Evolutionary conservation across 2,888 invertebrate species (phyloP).

Genomic region (Trissolcus brochymenae): DNA sequence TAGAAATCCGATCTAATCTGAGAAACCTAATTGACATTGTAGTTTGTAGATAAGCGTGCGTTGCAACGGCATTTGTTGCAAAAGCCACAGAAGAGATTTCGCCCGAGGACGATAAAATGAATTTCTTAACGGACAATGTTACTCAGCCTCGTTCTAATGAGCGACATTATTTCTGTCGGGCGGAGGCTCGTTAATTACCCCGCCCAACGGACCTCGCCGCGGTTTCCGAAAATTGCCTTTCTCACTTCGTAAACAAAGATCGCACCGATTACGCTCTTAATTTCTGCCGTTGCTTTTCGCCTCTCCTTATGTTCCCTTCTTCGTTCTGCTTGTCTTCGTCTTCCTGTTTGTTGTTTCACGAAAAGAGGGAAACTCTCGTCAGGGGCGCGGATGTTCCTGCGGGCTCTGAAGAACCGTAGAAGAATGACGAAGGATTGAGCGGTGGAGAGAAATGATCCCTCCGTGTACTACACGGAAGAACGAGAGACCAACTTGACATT

Average conservation of each 20-base stretch:
- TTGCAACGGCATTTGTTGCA: conserved; percentile 18
- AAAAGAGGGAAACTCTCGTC: conserved; percentile 50
- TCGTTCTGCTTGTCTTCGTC: conserved; percentile 32
- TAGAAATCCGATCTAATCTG: conserved; percentile 35
- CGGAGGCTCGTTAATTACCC: conserved; percentile 75
- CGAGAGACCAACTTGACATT: conserved; percentile 74
- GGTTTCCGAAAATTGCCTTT: conserved; percentile 72
- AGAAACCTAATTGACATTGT: conserved; percentile 11
- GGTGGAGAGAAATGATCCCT: conserved; percentile 58
- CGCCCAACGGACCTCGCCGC: conserved; percentile 69
- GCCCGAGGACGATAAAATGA: conserved; percentile 6
- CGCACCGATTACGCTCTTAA: conserved; percentile 61
- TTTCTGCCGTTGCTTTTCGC: conserved; percentile 22
- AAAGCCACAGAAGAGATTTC: neutral
- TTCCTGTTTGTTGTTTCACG: conserved; percentile 67
- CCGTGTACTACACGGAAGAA: conserved; percentile 40
- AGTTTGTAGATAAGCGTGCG: conserved; percentile 19
- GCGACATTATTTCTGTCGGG: conserved; percentile 72
- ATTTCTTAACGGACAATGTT: conserved; percentile 42
- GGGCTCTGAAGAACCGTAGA: conserved; percentile 53
- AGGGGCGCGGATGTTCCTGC: conserved; percentile 55
- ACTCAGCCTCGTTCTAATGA: conserved; percentile 67
- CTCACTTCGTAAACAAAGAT: conserved; percentile 67
- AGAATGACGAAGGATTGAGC: conserved; percentile 47
- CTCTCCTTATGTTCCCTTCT: conserved; percentile 13